Evolutionary conservation across 2,113 vertebrate genomes (phyloP).

Genomic region (Leucoraja erinaceus): DNA sequence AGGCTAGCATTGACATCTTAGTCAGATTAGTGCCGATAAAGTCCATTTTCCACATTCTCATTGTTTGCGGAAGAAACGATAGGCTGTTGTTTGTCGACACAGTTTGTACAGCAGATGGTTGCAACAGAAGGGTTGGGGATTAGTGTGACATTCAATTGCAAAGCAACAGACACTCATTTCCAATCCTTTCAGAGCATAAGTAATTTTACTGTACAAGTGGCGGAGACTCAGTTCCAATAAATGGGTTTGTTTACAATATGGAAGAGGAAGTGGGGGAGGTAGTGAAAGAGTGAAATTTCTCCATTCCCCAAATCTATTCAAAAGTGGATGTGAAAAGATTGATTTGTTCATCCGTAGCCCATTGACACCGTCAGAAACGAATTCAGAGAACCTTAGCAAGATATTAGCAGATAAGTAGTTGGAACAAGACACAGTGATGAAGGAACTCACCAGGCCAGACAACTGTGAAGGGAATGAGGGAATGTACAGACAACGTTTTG

Average conservation of each 20-base stretch:
- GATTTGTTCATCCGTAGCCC: background rate
- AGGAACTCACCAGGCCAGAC: no score
- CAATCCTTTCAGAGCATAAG: slow-evolving; percentile 23
- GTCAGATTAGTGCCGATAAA: background rate
- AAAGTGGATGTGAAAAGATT: background rate
- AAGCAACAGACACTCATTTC: slow-evolving; percentile 22
- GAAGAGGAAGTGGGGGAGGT: background rate
- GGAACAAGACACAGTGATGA: background rate
- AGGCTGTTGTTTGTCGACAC: slow-evolving; percentile 14
- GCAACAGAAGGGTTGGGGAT: slow-evolving; percentile 29
- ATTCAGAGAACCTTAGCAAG: background rate
- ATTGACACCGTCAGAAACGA: background rate
- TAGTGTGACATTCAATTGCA: slow-evolving; percentile 33
- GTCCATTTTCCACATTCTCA: background rate
- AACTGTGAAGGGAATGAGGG: no score
- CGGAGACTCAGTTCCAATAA: slow-evolving; percentile 19
- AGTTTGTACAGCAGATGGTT: slow-evolving; percentile 12
- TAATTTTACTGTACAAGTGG: slow-evolving; percentile 17
- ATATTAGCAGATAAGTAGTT: background rate
- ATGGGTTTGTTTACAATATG: background rate
- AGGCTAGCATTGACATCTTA: background rate
- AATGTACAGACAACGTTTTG: no score
- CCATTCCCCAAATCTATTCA: background rate
- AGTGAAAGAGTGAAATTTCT: background rate
- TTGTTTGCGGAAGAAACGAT: slow-evolving; percentile 5